Evolutionary conservation across 2,888 invertebrate species (phyloP), one percentile per base, ranked within the genome.

Genomic region (Yponomeuta malinellus): DNA sequence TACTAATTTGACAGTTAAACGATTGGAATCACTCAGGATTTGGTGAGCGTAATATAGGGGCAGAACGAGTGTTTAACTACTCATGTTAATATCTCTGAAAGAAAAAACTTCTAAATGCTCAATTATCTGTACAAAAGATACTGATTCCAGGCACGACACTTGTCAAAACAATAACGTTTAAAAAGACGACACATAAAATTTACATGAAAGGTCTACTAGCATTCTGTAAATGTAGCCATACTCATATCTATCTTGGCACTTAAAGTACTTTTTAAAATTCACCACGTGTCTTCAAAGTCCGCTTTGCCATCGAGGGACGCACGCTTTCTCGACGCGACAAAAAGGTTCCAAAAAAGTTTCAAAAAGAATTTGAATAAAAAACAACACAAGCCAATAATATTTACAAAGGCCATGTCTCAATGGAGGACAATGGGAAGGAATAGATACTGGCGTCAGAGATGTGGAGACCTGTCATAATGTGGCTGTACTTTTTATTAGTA

Each of bases 251-350:
- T 78, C 83, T 84, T 80, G 78, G 78, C 77, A 82, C 81, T 80
- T 79, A 83, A 79, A 74, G 78, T 74, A 83, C 84, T 83, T 85
- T 85, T 91, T 90, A 86, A 89, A 90, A 91, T 90, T 89, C 90
- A 89, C 87, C 88, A 86, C 88, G 76, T 85, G 87, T 86, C 77
- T 76, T 76, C 75, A 78, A 82, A 83, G 79, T 77, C 80, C 74
- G 77, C 78, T 76, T 81, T 81, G 75, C 81, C 84, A 80, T 82
- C 80, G 81, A 84, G 79, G 80, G 84, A 87, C 83, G 85, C 84
- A 83, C 79, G 84, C 83, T 87, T 87, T 71, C 65, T 79, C 75
- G 80, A 87, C 82, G 86, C 88, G 64, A 64, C 64, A 64, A 86
- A 87, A 85, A 78, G 72, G 72, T 77, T 74, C 76, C 75, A 72